phyloP scores from a whole-genome alignment of 1,140 invertebrate genomes.

The Sycobia sp. region DNA sequence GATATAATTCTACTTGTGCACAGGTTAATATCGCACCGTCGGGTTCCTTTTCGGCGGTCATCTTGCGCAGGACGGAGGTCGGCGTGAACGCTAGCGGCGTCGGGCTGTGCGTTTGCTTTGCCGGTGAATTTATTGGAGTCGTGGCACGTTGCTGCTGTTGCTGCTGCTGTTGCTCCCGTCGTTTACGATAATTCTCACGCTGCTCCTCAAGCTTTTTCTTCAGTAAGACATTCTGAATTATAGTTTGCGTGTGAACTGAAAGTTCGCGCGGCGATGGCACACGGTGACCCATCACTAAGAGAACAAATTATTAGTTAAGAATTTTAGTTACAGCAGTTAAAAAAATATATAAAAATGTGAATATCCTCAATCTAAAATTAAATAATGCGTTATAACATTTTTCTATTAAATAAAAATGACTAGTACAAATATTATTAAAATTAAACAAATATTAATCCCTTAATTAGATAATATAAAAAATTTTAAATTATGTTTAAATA shows the following conservation, averaged over 20 bases:
- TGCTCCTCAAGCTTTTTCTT: conserved; percentile 88
- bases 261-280: conserved; percentile 83
- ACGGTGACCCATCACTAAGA: conserved; percentile 68
- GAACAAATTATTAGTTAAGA: background rate
- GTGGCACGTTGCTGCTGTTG: conserved; percentile 54
- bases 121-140: conserved; percentile 53
- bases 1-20: conserved; percentile 13
- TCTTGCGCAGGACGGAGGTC: conserved; percentile 88
- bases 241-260: conserved; percentile 80
- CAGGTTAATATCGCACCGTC: conserved; percentile 58
- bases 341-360: no score
- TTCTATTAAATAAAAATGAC: no score
- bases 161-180: conserved; percentile 71
- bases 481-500: background rate
- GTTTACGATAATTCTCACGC: conserved; percentile 78
- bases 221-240: conserved; percentile 81
- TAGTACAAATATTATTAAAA: no score
- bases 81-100: conserved; percentile 85
- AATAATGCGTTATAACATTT: no score
- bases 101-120: conserved; percentile 60
- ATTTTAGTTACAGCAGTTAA: no score
- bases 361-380: no score
- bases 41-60: conserved; percentile 86
- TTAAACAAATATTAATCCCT: no score
- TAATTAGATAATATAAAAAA: background rate